Evolutionary conservation across 2,797 vertebrate genomes (phyloP).

Genomic region (Eidolon dupreanum): DNA sequence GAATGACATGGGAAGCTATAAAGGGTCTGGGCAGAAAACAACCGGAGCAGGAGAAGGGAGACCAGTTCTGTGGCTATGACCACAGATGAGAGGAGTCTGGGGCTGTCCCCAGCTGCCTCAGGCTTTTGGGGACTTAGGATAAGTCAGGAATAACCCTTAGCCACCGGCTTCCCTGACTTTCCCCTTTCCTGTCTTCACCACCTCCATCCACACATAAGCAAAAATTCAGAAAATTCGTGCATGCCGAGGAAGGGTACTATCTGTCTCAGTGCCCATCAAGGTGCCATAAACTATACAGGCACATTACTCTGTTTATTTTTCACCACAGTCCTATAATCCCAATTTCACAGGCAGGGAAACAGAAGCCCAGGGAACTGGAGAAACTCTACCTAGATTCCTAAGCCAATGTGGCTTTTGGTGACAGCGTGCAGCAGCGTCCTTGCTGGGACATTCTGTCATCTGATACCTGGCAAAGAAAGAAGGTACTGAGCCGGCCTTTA

Average conservation of each 20-base stretch:
- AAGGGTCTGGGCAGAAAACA: background rate
- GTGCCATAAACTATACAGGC: background rate
- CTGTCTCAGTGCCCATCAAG: background rate
- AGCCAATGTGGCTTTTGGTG: background rate
- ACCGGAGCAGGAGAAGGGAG: background rate
- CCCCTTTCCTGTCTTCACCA: background rate
- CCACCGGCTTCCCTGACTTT: background rate
- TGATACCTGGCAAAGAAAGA: conserved; percentile 46
- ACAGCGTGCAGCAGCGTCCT: background rate
- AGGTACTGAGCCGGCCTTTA: background rate
- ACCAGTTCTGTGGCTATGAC: background rate
- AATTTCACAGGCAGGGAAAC: conserved; percentile 28
- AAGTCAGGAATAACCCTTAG: background rate
- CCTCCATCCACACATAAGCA: background rate
- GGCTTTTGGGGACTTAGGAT: background rate
- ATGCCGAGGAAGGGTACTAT: background rate
- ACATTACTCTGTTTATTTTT: conserved; percentile 5
- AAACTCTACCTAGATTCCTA: conserved; percentile 43
- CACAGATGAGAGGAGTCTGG: background rate
- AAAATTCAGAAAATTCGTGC: background rate
- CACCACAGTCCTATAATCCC: background rate
- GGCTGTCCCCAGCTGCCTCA: background rate
- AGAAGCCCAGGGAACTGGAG: conserved; percentile 7
- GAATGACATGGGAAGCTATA: background rate
- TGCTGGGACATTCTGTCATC: conserved; percentile 48